These are phyloP conservation scores for Phengaris alcon DNA, from an alignment of 2,888 invertebrate genomes.

Conservation along the genomic window DNA sequence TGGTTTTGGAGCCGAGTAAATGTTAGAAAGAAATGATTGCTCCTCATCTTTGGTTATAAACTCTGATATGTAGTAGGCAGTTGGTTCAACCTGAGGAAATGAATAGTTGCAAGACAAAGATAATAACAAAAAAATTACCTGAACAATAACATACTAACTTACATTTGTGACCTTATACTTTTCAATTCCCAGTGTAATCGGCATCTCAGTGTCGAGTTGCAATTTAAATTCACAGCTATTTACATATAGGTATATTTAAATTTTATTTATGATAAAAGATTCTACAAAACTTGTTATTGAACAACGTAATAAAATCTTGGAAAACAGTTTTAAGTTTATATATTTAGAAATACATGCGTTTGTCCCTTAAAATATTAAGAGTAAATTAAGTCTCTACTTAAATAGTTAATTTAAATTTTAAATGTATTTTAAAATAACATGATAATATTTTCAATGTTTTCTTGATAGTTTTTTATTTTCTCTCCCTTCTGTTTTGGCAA, in stretches of 20 bases:
- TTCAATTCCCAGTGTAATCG: slow-evolving; percentile 28
- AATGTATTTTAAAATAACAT: too few species aligned
- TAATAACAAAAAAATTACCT: background rate
- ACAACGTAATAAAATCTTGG: too few species aligned
- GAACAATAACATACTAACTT: slow-evolving; percentile 31
- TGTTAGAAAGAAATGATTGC: slow-evolving; percentile 82
- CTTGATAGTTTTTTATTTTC: too few species aligned
- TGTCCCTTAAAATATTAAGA: background rate
- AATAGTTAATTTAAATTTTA: too few species aligned
- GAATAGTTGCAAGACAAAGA: background rate
- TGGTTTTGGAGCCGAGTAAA: slow-evolving; percentile 91
- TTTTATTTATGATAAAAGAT: too few species aligned
- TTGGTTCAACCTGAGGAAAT: slow-evolving; percentile 73
- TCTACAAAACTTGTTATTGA: too few species aligned
- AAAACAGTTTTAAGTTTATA: background rate
- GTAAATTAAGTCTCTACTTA: background rate
- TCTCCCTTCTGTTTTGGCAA: too few species aligned
- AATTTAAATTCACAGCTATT: background rate
- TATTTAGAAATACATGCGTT: background rate
- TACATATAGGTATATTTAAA: too few species aligned
- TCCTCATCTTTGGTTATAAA: slow-evolving; percentile 89
- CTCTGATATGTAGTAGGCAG: slow-evolving; percentile 90
- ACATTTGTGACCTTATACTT: slow-evolving; percentile 38
- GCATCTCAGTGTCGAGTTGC: background rate
- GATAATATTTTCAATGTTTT: too few species aligned